Percentiles rank a stretch among this genome's conserved stretches.
Conservation (phyloP, 1,140 invertebrate genomes). For the Drosophila miranda region DNA sequence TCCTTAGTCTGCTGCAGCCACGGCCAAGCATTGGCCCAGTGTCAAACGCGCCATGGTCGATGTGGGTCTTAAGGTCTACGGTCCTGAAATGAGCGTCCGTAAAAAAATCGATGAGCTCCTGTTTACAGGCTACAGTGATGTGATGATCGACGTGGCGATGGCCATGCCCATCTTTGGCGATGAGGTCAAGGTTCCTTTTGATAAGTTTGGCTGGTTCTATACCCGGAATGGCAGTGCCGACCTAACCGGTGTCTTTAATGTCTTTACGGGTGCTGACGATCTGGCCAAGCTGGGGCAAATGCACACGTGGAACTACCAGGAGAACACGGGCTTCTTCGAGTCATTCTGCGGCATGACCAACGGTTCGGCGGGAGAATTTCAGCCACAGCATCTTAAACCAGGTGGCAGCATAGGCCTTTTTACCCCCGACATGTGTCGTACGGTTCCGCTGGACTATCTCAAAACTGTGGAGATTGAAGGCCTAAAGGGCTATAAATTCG, state of each 20-base stretch:
- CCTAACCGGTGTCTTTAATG: constrained; percentile 89
- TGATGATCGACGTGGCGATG: constrained; percentile 86
- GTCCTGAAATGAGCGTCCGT: constrained; percentile 84
- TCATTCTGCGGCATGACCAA: constrained; percentile 84
- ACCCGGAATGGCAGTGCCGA: constrained; percentile 89
- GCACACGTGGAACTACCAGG: constrained; percentile 87
- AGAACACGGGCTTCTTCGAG: constrained; percentile 85
- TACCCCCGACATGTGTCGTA: constrained; percentile 88
- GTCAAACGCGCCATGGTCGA: constrained; percentile 85
- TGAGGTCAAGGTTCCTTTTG: constrained; percentile 85
- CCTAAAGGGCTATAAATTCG: constrained; percentile 84
- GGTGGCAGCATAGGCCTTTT: constrained; percentile 86
- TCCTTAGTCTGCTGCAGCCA: constrained; percentile 87
- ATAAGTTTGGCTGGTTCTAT: constrained; percentile 92
- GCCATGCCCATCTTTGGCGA: constrained; percentile 83
- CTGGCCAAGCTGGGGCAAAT: constrained; percentile 86
- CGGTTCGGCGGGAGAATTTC: constrained; percentile 90
- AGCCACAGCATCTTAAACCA: constrained; percentile 85
- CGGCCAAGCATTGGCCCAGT: constrained; percentile 84
- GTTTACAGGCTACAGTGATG: constrained; percentile 90
- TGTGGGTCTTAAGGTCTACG: constrained; percentile 83
- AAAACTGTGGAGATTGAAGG: constrained; percentile 83
- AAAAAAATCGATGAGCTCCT: constrained; percentile 89
- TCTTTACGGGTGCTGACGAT: constrained; percentile 86
- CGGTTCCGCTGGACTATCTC: constrained; percentile 84